Evolutionary conservation across 2,888 invertebrate genomes (phyloP), one percentile per base, ranked within the genome.

Genomic region (Scaptodrosophila latifasciaeformis): DNA sequence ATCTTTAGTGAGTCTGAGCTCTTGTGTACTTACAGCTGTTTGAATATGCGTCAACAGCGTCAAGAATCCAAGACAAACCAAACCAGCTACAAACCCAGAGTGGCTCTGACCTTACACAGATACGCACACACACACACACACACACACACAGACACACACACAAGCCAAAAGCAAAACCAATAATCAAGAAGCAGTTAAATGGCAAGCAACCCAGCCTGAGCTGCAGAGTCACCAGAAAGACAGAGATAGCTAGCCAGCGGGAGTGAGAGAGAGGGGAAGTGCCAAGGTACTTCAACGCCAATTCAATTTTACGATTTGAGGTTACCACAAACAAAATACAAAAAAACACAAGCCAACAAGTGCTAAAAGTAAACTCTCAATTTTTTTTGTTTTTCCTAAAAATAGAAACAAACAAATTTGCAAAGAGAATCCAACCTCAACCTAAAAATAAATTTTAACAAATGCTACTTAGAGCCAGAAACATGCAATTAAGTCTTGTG

Each of bases 151-250:
- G 29, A 17, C 27, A 37, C 39, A 63, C 43, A 49, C 50, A 46
- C 44, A 18, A 19, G n/a, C 12, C 31, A 31, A n/a, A 31, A 31
- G 12, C 12, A 48, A n/a, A 66, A 57, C 63, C 66, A 69, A 72
- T 79, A 76, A 76, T 79, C 66, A 79, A 72, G 77, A 72, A 72
- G 78, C 70, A 72, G 74, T 72, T 77, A 80, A 72, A 69, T 80
- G 67, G 77, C 80, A 72, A 72, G 56, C 58, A 61, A 71, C n/a
- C n/a, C n/a, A n/a, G n/a, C n/a, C n/a, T n/a, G n/a, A n/a, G n/a
- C n/a, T n/a, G n/a, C n/a, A n/a, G n/a, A 65, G 47, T 17, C 19
- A 42, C 19, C 18, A 39, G 30, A 49, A 39, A 40, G 18, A 39
- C 12, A 56, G 65, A 70, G 62, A 62, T 56, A 55, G 49, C n/a